A percentile compares a stretch with the other conserved stretches of the same genome.
These are phyloP conservation scores for Helobdella robusta DNA, from an alignment of 2,888 invertebrate species.

Conservation along the genomic window DNA sequence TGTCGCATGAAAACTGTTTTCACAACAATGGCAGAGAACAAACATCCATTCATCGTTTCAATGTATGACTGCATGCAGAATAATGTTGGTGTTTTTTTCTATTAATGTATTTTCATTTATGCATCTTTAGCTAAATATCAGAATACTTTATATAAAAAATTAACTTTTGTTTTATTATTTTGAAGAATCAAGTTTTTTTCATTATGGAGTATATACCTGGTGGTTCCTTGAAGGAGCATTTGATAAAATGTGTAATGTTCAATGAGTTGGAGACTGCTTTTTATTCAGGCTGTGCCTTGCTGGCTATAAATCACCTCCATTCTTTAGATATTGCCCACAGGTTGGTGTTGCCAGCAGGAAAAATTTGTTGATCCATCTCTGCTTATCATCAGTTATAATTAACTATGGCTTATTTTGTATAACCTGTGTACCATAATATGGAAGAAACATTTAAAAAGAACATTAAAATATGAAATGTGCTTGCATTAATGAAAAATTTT, in stretches of 20 bases:
- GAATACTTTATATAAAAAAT: too few species aligned
- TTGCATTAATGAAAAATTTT: too few species aligned
- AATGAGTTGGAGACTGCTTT: conserved; percentile 18
- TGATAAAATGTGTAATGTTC: background rate
- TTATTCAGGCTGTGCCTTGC: conserved; percentile 17
- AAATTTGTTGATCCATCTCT: too few species aligned
- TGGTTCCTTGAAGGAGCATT: conserved; percentile 15
- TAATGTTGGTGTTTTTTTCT: background rate
- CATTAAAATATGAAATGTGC: too few species aligned
- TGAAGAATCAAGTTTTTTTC: conserved; percentile 11
- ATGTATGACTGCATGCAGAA: conserved; percentile 21
- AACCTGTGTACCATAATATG: too few species aligned
- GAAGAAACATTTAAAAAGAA: too few species aligned
- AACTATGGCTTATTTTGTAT: too few species aligned
- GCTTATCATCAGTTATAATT: too few species aligned
- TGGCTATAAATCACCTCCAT: conserved; percentile 22
- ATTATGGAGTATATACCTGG: conserved; percentile 19
- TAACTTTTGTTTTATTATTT: too few species aligned
- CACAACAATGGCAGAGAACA: conserved; percentile 15
- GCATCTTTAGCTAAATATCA: too few species aligned
- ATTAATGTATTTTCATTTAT: too few species aligned
- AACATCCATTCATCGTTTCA: conserved; percentile 13
- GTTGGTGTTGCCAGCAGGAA: conserved; percentile 6
- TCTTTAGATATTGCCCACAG: conserved; percentile 16
- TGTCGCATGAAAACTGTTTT: conserved; percentile 20